Conservation (phyloP, 1,140 invertebrate species). For the Pygmarrhopalites habei region DNA sequence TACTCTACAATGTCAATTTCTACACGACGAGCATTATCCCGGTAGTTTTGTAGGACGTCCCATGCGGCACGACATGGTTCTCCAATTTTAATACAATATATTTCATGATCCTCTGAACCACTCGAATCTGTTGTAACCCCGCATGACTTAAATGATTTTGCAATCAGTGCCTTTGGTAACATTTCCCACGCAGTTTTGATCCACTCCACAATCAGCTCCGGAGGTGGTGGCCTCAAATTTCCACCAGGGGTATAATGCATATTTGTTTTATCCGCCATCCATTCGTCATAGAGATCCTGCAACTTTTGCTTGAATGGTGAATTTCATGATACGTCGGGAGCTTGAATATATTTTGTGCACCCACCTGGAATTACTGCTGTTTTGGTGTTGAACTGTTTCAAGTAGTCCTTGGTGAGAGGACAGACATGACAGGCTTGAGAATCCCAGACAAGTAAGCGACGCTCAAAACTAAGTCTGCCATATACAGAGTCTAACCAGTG, state of each 20-base stretch:
- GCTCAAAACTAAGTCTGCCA: too few relatives aligned
- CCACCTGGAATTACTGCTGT: slow-evolving; percentile 38
- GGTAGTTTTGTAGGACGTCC: not conserved
- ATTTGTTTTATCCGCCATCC: too few relatives aligned
- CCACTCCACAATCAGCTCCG: not conserved
- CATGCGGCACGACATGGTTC: not conserved
- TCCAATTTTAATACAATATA: not conserved
- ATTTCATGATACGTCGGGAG: slow-evolving; percentile 39
- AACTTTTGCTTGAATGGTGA: slow-evolving; percentile 38
- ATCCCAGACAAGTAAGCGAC: too few relatives aligned
- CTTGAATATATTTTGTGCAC: slow-evolving; percentile 39
- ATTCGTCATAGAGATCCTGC: slow-evolving; percentile 27
- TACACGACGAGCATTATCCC: too few relatives aligned
- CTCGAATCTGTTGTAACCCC: not conserved
- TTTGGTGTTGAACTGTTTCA: slow-evolving; percentile 23
- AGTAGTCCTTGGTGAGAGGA: slow-evolving; percentile 17
- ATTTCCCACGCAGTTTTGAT: not conserved
- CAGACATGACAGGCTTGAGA: slow-evolving; percentile 36
- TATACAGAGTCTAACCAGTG: too few relatives aligned
- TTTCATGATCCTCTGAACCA: slow-evolving; percentile 5
- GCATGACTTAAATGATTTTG: not conserved
- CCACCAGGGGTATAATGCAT: too few relatives aligned
- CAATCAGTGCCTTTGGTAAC: not conserved
- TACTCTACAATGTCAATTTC: too few relatives aligned
- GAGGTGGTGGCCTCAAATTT: too few relatives aligned